phyloP scores from a whole-genome alignment of 53 echinoderm and acorn worm genomes.

The Holothuria scabra region DNA sequence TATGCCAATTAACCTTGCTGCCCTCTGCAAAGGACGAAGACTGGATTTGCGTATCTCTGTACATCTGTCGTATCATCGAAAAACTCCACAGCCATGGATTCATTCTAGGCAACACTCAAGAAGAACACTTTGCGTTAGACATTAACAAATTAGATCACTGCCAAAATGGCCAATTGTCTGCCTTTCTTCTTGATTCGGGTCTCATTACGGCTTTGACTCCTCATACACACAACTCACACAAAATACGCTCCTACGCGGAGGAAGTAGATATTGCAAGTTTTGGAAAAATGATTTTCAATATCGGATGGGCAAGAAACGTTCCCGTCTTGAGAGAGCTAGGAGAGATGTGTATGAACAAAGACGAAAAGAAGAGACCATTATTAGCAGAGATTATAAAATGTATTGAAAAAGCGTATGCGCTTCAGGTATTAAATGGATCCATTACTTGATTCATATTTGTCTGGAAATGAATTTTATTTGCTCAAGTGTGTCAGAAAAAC shows the following conservation, averaged over 20 bases:
- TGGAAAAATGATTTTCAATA: constrained; percentile 13
- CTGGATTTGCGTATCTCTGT: constrained; percentile 35
- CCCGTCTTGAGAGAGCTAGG: constrained; percentile 6
- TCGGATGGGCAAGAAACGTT: constrained; percentile 14
- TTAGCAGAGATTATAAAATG: constrained; percentile 1
- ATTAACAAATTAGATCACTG: not conserved
- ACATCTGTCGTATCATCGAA: constrained; percentile 9
- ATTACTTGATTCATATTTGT: constrained; percentile 1
- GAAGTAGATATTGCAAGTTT: not conserved
- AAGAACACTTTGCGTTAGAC: constrained; percentile 5
- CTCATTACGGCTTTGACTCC: not conserved
- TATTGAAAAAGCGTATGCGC: constrained; percentile 32
- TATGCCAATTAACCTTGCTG: constrained; percentile 12
- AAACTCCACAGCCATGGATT: not conserved
- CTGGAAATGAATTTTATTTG: too few relatives aligned
- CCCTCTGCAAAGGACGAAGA: constrained; percentile 24
- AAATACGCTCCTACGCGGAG: not conserved
- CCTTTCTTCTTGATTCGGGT: constrained; percentile 26
- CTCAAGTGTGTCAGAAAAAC: too few relatives aligned
- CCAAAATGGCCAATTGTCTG: constrained; percentile 14
- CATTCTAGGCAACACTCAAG: constrained; percentile 1
- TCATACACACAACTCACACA: not conserved
- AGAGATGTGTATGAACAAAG: constrained; percentile 15
- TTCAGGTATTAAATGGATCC: constrained; percentile 22
- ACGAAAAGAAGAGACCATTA: constrained; percentile 15